Percentiles rank a stretch among this genome's conserved stretches.
phyloP scores from a whole-genome alignment of 2,113 vertebrate species.

The Montifringilla adamsi region DNA sequence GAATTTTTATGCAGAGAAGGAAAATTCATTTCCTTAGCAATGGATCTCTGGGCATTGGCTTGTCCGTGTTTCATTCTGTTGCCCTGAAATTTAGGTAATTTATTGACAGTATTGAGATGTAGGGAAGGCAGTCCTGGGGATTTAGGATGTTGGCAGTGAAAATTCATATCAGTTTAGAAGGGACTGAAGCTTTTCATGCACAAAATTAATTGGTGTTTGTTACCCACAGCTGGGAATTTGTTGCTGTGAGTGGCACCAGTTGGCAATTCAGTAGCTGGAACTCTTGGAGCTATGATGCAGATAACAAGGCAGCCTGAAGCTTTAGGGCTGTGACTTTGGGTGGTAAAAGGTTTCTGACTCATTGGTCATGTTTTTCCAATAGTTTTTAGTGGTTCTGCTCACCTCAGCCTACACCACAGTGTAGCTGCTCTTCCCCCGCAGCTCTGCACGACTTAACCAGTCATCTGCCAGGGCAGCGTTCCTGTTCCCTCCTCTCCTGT shows the following conservation, averaged over 20 bases:
- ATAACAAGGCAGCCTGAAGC: fast-evolving
- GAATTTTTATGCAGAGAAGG: not conserved
- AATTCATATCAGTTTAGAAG: not conserved
- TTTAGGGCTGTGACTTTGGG: not conserved
- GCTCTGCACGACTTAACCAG: not conserved
- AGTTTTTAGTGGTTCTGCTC: not conserved
- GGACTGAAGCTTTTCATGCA: not conserved
- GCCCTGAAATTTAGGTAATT: not conserved
- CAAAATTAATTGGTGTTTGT: not conserved
- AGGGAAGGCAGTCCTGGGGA: not conserved
- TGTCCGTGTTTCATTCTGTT: not conserved
- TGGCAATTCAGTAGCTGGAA: not conserved
- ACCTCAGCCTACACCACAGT: not conserved
- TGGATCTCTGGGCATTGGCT: not conserved
- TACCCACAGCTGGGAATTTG: not conserved
- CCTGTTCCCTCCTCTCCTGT: not conserved
- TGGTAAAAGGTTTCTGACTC: not conserved
- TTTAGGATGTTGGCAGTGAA: not conserved
- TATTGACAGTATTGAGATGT: not conserved
- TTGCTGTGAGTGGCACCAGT: not conserved
- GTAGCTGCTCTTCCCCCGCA: not conserved
- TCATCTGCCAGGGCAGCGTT: fast-evolving
- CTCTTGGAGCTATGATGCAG: not conserved
- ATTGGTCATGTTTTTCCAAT: not conserved
- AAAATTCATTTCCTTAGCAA: conserved; percentile 7